A percentile compares a stretch with the other conserved stretches of the same genome.
Evolutionary conservation across 1,140 invertebrate genomes (phyloP).

Genomic region (Globodera rostochiensis): DNA sequence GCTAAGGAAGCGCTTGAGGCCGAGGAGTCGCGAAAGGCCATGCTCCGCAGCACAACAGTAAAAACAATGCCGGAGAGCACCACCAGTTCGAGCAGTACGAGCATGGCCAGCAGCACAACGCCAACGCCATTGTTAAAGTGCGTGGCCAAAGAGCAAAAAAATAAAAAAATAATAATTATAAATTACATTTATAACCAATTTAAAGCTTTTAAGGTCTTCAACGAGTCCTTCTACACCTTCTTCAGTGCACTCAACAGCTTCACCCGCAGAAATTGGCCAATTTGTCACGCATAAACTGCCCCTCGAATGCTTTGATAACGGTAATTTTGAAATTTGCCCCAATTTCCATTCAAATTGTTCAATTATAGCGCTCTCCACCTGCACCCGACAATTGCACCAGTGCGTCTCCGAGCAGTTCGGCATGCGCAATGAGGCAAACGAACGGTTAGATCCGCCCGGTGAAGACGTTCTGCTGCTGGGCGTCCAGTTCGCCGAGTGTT

Average conservation of each 20-base stretch:
- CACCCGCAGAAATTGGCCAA: neutral
- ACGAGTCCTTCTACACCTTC: neutral
- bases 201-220: neutral
- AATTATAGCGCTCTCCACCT: neutral
- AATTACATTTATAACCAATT: neutral
- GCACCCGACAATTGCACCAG: constrained; percentile 5
- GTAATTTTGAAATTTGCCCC: neutral
- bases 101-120: neutral
- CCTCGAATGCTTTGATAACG: neutral
- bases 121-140: neutral
- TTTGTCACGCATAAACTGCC: constrained; percentile 1
- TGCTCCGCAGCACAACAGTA: constrained; percentile 6
- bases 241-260: neutral
- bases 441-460: neutral
- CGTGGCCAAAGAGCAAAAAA: neutral
- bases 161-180: too few species aligned
- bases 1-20: constrained; percentile 18
- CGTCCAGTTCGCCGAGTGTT: constrained; percentile 7
- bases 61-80: constrained; percentile 23
- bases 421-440: neutral
- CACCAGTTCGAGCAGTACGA: constrained; percentile 25
- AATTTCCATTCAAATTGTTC: neutral
- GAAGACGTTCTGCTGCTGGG: constrained; percentile 5
- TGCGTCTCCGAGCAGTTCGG: neutral
- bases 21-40: constrained; percentile 9